These are phyloP conservation scores for Trichogramma dendrolimi DNA, from an alignment of 2,888 invertebrate species.

Conservation along the genomic window DNA sequence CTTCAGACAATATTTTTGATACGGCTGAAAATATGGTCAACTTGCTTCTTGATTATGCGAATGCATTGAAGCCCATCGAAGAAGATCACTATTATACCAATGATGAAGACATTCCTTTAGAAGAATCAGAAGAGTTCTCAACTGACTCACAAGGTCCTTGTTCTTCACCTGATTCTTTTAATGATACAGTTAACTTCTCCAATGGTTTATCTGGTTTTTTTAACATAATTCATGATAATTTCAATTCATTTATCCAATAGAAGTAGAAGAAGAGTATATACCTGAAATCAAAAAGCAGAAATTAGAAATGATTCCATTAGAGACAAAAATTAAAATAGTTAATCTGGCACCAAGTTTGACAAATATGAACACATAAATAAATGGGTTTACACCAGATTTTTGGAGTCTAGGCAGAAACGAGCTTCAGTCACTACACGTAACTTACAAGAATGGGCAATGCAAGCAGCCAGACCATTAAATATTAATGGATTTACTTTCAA, in stretches of 20 bases:
- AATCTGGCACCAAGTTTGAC: slow-evolving; percentile 28
- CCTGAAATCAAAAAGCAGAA: too few species aligned
- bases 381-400: slow-evolving; percentile 29
- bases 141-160: too few species aligned
- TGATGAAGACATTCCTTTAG: not conserved
- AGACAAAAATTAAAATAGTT: too few species aligned
- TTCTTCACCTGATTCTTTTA: too few species aligned
- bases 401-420: slow-evolving; percentile 27
- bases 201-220: too few species aligned
- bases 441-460: slow-evolving; percentile 33
- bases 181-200: too few species aligned
- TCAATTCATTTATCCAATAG: too few species aligned
- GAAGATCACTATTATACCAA: not conserved
- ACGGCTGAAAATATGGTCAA: too few species aligned
- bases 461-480: too few species aligned
- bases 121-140: not conserved
- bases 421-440: slow-evolving; percentile 29
- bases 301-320: not conserved
- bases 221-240: too few species aligned
- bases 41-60: not conserved
- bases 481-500: slow-evolving; percentile 23
- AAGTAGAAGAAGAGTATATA: too few species aligned
- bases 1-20: too few species aligned
- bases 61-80: not conserved
- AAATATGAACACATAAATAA: slow-evolving; percentile 26